These are phyloP conservation scores for Helicoverpa zea DNA, from an alignment of 1,140 invertebrate genomes.

Conservation along the genomic window DNA sequence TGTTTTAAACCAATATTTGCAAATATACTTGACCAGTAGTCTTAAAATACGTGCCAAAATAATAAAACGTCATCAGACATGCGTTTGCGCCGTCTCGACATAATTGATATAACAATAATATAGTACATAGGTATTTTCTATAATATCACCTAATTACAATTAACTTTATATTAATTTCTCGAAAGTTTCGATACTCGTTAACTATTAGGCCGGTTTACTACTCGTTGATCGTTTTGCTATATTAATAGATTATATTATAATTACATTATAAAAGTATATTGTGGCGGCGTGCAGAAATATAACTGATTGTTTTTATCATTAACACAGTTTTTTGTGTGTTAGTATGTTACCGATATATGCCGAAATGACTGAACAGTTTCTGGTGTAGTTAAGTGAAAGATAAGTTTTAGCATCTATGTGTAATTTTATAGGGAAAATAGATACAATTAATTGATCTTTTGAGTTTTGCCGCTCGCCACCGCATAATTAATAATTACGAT, in stretches of 20 bases:
- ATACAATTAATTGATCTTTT: background rate
- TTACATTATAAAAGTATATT: conserved; percentile 45
- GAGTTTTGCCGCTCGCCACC: conserved; percentile 7
- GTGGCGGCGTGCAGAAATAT: conserved; percentile 3
- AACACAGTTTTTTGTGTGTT: background rate
- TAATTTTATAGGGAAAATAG: background rate
- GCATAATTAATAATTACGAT: conserved; percentile 1
- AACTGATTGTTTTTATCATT: background rate
- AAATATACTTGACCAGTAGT: background rate
- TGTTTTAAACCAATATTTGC: background rate
- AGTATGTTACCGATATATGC: background rate
- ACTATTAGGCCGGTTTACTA: conserved; percentile 82
- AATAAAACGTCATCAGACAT: background rate
- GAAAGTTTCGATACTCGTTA: conserved; percentile 60
- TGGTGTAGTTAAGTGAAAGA: background rate
- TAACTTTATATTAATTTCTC: conserved; percentile 51
- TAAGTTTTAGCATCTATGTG: too few species aligned
- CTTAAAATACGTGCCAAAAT: background rate
- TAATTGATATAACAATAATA: background rate
- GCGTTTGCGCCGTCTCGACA: background rate
- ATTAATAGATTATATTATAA: conserved; percentile 47
- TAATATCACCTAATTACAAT: conserved; percentile 20
- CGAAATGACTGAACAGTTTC: background rate
- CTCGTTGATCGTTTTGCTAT: conserved; percentile 68
- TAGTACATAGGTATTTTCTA: conserved; percentile 4